Percentiles rank a stretch among this genome's conserved stretches.
These are phyloP conservation scores for Sialia sialis DNA, from an alignment of 2,113 vertebrate genomes.

Conservation along the genomic window DNA sequence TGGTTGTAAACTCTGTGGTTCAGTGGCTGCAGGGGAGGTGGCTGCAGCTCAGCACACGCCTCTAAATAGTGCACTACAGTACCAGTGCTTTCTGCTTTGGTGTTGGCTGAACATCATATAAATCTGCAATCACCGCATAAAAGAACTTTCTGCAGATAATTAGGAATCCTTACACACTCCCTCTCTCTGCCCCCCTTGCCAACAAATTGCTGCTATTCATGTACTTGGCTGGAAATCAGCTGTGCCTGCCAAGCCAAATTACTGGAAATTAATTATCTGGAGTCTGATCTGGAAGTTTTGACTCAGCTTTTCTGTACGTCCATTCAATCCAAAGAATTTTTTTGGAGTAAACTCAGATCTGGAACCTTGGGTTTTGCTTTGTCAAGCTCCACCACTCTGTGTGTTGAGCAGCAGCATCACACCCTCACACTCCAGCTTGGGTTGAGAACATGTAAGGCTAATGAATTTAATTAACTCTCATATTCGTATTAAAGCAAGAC, in stretches of 20 bases:
- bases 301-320: background rate
- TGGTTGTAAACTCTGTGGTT: background rate
- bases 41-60: background rate
- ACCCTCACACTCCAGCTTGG: background rate
- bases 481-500: background rate
- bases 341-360: background rate
- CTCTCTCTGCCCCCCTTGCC: too few species aligned
- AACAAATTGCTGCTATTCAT: background rate
- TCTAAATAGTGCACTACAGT: background rate
- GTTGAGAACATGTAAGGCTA: background rate
- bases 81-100: background rate
- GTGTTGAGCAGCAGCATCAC: background rate
- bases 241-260: background rate
- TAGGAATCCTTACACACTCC: background rate
- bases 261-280: conserved; percentile 15
- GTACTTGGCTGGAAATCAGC: conserved; percentile 1
- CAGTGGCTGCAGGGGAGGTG: background rate
- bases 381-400: background rate
- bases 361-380: background rate
- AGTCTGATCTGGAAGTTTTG: background rate
- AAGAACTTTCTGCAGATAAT: background rate
- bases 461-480: background rate
- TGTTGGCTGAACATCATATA: background rate
- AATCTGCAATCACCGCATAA: background rate
- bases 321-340: background rate